phyloP scores from a whole-genome alignment of 2,888 invertebrate genomes.

The Nymphalis urticae region DNA sequence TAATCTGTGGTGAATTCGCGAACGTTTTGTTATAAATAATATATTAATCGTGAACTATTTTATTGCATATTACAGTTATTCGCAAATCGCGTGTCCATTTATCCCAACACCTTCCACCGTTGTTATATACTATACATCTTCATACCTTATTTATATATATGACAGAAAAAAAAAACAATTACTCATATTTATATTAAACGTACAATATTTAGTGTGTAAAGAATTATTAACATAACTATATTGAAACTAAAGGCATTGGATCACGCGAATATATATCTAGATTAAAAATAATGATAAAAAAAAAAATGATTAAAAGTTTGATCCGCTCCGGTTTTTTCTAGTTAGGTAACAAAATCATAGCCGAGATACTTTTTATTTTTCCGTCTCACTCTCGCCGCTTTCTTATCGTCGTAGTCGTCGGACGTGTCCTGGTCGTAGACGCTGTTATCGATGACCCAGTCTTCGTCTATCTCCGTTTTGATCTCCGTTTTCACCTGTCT shows the following conservation, averaged over 20 bases:
- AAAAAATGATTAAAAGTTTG: constrained; percentile 17
- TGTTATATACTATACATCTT: too few relatives aligned
- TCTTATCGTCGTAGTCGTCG: constrained; percentile 67
- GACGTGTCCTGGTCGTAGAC: constrained; percentile 59
- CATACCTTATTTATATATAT: constrained; percentile 14
- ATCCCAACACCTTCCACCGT: too few relatives aligned
- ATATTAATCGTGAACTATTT: too few relatives aligned
- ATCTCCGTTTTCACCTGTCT: constrained; percentile 50
- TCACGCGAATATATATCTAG: constrained; percentile 26
- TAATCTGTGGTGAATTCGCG: too few relatives aligned
- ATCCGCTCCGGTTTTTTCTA: not conserved
- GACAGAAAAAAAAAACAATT: constrained; percentile 4
- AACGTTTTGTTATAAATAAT: too few relatives aligned
- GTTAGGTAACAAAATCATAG: constrained; percentile 71
- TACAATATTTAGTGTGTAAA: constrained; percentile 23
- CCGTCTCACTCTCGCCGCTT: constrained; percentile 66
- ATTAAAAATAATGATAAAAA: constrained; percentile 16
- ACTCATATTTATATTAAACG: constrained; percentile 20
- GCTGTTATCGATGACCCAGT: constrained; percentile 68
- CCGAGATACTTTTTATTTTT: constrained; percentile 78
- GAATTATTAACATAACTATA: constrained; percentile 12
- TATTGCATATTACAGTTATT: too few relatives aligned
- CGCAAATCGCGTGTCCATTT: too few relatives aligned
- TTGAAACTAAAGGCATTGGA: constrained; percentile 28
- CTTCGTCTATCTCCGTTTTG: constrained; percentile 52